Base-by-base conservation (phyloP, 2,113 vertebrate species). In the Thomomys bottae region DNA sequence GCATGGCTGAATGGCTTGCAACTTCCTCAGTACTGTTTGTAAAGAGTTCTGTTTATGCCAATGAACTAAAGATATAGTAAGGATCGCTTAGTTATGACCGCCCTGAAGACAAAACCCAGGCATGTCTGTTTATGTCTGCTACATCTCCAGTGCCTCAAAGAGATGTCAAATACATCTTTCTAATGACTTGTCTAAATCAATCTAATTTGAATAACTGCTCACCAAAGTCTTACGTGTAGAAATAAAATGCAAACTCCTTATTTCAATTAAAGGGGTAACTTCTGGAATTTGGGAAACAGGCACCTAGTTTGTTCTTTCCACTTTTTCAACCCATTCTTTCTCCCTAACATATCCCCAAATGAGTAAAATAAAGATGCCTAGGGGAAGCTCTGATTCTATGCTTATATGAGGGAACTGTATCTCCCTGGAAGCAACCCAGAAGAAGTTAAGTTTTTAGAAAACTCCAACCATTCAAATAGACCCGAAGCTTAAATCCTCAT, bases 11-110 rank as follows among this genome's bases (percentile, higher is more conserved):
- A 64, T 28, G 21, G 68, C 81, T 72, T 66, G 71, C 21, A 84
- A 32, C 11, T 18, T 78, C 30, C 7, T 8, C 36, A 34, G 21
- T 32, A 20, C 14, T 32, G 6, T 94, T 28, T 28, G 21, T 71
- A 76, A 85, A 93, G 40, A 45, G 17, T 59, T 88, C 77, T 91
- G 9, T 64, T 82, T 88, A 38, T 26, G 84, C 92, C 92, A 87
- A 76, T 73, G 24, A 73, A 11, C 12, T 54, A 7, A 87, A 71
- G 28, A 21, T 70, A 1, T 18, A 34, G 1, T 32, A 84, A 61
- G 12, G 12, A 87, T 72, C 26, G 18, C 84, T 85, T 82, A 40
- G 84, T 87, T 71, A 54, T 61, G 71, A 64, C 26, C 67, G 42
- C 45, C 6, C 36, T 10, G 63, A 88, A 80, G 66, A n/a, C 49